phyloP scores from a whole-genome alignment of 2,797 vertebrate genomes.

The Paratrypauchen microcephalus region DNA sequence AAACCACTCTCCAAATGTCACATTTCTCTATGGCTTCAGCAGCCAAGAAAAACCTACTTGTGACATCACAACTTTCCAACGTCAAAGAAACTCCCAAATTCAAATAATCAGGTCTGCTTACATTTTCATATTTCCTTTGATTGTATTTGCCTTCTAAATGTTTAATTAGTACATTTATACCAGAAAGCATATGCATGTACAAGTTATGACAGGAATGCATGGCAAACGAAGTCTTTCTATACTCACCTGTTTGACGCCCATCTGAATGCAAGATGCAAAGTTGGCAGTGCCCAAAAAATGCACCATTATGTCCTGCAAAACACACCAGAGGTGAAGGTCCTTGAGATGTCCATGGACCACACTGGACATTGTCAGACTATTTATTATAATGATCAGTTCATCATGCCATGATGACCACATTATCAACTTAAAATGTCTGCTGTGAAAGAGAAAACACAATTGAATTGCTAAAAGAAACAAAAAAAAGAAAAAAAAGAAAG shows the following conservation, averaged over 20 bases:
- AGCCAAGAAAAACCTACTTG: constrained; percentile 65
- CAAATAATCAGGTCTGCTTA: constrained; percentile 9
- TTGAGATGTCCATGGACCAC: no score
- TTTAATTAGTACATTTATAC: not conserved
- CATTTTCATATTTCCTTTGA: not conserved
- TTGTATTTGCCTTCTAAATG: not conserved
- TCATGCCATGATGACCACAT: no score
- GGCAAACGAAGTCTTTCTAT: not conserved
- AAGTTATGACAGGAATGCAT: not conserved
- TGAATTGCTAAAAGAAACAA: no score
- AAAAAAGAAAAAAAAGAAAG: no score
- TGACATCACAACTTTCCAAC: constrained; percentile 63
- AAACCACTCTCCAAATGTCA: constrained; percentile 69
- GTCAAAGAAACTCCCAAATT: constrained; percentile 14
- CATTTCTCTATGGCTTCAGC: constrained; percentile 52
- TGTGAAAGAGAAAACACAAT: not conserved
- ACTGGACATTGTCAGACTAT: no score
- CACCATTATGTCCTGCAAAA: no score
- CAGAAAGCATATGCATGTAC: no score
- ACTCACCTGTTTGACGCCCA: not conserved
- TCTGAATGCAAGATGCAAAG: not conserved
- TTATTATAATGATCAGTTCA: no score
- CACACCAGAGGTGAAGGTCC: no score
- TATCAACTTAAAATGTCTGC: no score
- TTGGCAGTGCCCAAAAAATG: not conserved